phyloP scores from a whole-genome alignment of 2,113 vertebrate genomes.

The Xenopus borealis region DNA sequence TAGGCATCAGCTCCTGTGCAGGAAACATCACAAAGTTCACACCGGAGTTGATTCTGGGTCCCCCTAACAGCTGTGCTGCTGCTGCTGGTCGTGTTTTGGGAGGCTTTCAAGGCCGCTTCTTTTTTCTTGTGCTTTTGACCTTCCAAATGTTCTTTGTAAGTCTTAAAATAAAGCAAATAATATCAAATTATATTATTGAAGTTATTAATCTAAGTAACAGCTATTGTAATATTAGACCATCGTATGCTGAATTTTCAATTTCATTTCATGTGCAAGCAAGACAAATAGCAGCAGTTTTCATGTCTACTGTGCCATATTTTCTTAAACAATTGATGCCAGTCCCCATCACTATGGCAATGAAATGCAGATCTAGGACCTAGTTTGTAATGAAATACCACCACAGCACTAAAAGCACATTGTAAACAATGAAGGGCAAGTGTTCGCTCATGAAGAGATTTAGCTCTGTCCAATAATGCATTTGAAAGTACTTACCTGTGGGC shows the following conservation, averaged over 20 bases:
- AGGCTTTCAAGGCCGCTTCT: conserved; percentile 90
- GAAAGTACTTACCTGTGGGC: conserved; percentile 81
- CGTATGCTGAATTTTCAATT: too few species aligned
- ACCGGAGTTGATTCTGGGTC: conserved; percentile 93
- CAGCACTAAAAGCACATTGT: too few species aligned
- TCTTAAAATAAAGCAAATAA: conserved; percentile 62
- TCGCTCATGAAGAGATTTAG: too few species aligned
- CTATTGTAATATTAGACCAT: too few species aligned
- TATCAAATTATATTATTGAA: too few species aligned
- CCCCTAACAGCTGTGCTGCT: conserved; percentile 74
- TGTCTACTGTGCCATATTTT: not conserved
- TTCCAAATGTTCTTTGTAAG: conserved; percentile 96
- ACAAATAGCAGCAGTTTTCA: not conserved
- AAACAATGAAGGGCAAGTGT: too few species aligned
- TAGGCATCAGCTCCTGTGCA: conserved; percentile 96
- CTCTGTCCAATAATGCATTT: too few species aligned
- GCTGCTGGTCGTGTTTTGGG: conserved; percentile 78
- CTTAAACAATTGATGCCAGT: conserved; percentile 3
- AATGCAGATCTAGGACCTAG: conserved; percentile 43
- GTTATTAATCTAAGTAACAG: too few species aligned
- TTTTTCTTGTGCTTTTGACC: conserved; percentile 99
- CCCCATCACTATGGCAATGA: conserved; percentile 35
- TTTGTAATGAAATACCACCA: conserved; percentile 18
- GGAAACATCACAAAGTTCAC: conserved; percentile 96
- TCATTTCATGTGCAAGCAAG: not conserved